Base-by-base conservation (phyloP, 2,113 vertebrate species). In the Puffinus mauretanicus region DNA sequence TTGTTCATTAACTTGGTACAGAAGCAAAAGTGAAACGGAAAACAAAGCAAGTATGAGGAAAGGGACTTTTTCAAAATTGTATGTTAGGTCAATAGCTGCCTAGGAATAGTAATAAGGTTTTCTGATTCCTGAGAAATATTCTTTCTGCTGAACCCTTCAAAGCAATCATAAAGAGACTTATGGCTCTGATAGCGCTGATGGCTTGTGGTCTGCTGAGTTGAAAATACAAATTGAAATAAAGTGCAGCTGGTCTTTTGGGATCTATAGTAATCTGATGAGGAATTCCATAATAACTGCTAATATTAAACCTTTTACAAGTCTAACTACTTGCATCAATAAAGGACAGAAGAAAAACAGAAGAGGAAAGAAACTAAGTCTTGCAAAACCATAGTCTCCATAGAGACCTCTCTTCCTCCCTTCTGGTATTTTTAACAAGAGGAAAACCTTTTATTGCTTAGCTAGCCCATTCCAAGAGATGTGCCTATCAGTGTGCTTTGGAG, bases 261-360 rank as follows among this genome's bases (percentile, higher is more conserved):
- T 94, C 88, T 93, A 7, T 47, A 73, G 55, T 72, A 88, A 88
- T 87, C 57, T 70, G 83, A 82, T 93, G 90, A 94, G 51, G 67
- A 89, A 92, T 96, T 92, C 86, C 32, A 29, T 66, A 89, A 89
- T 70, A 90, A 81, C 73, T 90, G 80, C 73, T 72, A 90, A 88
- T 87, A 88, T 80, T 75, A 96, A 94, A 91, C 24, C 51, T 84
- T 96, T 87, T 65, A 54, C 65, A 94, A 71, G 71, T 90, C 83
- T 78, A 38, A 67, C 62, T 91, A 25, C 40, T 89, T 55, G 14
- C 65, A 72, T 66, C 54, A 73, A 51, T 65, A 77, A 90, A 77
- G 51, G 76, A 85, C 52, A 84, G 66, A 66, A 90, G 64, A 70
- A 88, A 82, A 91, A 32, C 54, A 91, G 84, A 91, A 52, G 26